Evolutionary conservation across 2,113 vertebrate genomes (phyloP).

Genomic region (Ellobius talpinus): DNA sequence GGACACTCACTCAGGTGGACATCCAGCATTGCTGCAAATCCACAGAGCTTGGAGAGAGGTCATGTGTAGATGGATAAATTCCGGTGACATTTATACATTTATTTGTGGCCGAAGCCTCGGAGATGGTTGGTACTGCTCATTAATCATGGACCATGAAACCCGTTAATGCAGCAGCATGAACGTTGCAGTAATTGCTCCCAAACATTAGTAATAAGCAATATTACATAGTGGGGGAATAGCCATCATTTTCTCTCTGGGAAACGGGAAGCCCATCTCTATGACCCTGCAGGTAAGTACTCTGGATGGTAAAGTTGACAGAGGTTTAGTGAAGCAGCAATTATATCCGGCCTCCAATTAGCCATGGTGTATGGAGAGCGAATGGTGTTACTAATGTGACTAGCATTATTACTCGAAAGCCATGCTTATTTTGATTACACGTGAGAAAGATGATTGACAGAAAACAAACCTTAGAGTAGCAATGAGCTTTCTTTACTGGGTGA

Average conservation of each 20-base stretch:
- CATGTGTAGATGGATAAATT: not conserved
- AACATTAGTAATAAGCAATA: not conserved
- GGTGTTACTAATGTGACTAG: not conserved
- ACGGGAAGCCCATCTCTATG: not conserved
- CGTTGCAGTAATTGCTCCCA: not conserved
- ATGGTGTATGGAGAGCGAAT: not conserved
- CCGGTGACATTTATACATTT: slow-evolving; percentile 13
- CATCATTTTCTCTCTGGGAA: slow-evolving; percentile 36
- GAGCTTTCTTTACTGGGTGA: not conserved
- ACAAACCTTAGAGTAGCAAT: not conserved
- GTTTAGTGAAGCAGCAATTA: slow-evolving; percentile 25
- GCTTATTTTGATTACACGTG: not conserved
- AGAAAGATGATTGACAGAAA: not conserved
- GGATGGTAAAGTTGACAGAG: not conserved
- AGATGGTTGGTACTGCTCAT: not conserved
- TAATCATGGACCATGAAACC: slow-evolving; percentile 31
- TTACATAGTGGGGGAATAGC: not conserved
- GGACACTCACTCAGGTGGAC: not conserved
- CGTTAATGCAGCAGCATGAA: not conserved
- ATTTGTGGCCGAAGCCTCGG: not conserved
- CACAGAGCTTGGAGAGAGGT: not conserved
- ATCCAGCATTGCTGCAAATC: not conserved
- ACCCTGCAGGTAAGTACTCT: not conserved
- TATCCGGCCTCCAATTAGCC: slow-evolving; percentile 8
- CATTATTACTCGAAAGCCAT: not conserved